A percentile compares a stretch with the other conserved stretches of the same genome.
These are phyloP conservation scores for Cricetomys ansorgei DNA, from an alignment of 2,113 vertebrate genomes.

Conservation along the genomic window DNA sequence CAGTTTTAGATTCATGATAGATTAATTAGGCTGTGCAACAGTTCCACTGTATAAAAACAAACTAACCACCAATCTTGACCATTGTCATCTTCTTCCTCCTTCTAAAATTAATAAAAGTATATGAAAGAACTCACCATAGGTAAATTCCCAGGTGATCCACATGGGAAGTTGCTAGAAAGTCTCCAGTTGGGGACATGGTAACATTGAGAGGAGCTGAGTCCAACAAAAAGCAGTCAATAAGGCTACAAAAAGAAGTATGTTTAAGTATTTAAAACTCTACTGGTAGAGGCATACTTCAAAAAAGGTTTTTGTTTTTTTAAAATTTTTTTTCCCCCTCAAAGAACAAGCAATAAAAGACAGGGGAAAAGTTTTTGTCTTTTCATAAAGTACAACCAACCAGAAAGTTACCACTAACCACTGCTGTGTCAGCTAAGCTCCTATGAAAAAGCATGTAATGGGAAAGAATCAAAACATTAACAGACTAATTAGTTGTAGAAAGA, in stretches of 20 bases:
- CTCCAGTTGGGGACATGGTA: slow-evolving; percentile 96
- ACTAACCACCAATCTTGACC: neutral
- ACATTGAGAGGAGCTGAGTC: slow-evolving; percentile 92
- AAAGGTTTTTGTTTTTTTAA: no score
- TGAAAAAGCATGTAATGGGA: slow-evolving; percentile 31
- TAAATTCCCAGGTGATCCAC: slow-evolving; percentile 96
- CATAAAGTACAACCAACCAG: neutral
- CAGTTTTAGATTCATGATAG: neutral
- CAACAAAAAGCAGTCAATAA: slow-evolving; percentile 96
- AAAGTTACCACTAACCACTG: slow-evolving; percentile 21
- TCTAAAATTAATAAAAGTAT: neutral
- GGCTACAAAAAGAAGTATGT: slow-evolving; percentile 83
- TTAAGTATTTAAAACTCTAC: neutral
- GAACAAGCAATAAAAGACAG: neutral
- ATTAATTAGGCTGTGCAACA: neutral
- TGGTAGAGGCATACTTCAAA: neutral
- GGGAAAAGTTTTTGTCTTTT: neutral
- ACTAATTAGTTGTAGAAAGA: neutral
- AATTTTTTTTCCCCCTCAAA: no score
- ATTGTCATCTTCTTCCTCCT: neutral
- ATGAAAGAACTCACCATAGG: slow-evolving; percentile 91
- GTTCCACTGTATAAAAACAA: neutral
- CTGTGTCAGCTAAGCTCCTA: neutral
- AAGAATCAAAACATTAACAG: neutral
- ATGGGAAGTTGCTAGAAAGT: slow-evolving; percentile 95